phyloP scores from a whole-genome alignment of 53 echinoderm and acorn worm genomes.

The Paracentrotus lividus region DNA sequence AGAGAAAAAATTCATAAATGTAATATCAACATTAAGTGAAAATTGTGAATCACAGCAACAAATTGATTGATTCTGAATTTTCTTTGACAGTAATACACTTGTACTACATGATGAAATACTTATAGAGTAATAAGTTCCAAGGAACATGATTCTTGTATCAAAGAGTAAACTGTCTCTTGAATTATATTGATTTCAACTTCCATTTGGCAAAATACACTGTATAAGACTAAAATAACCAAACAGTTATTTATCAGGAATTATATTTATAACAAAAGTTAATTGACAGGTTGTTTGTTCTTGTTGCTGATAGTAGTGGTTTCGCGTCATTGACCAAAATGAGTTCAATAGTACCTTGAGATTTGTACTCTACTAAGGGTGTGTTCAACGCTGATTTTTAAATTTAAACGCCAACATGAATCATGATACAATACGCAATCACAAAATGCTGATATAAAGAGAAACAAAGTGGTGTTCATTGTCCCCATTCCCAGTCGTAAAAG shows the following conservation, averaged over 20 bases:
- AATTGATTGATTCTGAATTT: not conserved
- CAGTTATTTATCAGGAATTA: too few species aligned
- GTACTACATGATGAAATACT: too few species aligned
- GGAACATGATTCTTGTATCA: not conserved
- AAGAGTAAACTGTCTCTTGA: not conserved
- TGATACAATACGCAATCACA: too few species aligned
- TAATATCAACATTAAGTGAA: not conserved
- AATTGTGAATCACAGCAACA: not conserved
- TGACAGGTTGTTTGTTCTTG: not conserved
- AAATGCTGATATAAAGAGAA: too few species aligned
- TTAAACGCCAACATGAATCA: too few species aligned
- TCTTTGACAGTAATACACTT: too few species aligned
- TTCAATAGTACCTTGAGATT: not conserved
- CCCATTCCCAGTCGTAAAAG: too few species aligned
- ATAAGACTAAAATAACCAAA: not conserved
- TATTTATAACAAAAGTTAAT: not conserved
- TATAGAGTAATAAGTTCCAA: not conserved
- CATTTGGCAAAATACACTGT: not conserved
- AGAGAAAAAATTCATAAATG: too few species aligned
- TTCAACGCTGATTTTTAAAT: too few species aligned
- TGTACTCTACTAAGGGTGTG: too few species aligned
- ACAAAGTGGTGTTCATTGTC: too few species aligned
- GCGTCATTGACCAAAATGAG: not conserved
- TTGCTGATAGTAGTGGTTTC: not conserved
- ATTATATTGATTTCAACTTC: not conserved